Evolutionary conservation across 1,140 invertebrate genomes (phyloP), one percentile per base, ranked within the genome.

Genomic region (Varroa destructor): DNA sequence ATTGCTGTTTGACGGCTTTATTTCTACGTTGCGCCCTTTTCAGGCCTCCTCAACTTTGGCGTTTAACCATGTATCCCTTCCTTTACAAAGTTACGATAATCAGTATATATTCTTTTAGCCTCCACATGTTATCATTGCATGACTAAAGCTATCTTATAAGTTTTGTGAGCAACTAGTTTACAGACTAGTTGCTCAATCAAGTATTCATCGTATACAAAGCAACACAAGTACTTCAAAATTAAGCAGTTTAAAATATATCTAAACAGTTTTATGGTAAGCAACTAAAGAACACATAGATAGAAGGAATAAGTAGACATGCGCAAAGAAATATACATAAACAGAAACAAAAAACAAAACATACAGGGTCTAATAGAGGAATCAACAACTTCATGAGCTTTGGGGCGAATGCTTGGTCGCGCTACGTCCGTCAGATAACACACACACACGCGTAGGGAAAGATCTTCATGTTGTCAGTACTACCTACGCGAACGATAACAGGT

Each of bases 361-460:
- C 97, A 90, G 4, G 90, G 93, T 81, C 99, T 95, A 0, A 92
- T 96, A 0, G 96, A 98, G 0, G 89, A 93, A 81, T 99, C 94
- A 4, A 99, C 85, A 1, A 86, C 84, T 78, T 98, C 93, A 0
- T 90, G 89, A 71, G 87, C 83, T 10, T 80, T 81, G 0, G 96
- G 94, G 87, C 86, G 79, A 93, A 97, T 0, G 97, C 86, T 76
- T 88, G 85, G 0, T 87, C 58, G 36, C 71, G 86, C 73, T 82
- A 25, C 14, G 72, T 86, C 72, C 82, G 25, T 25, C 25, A 80
- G 5, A 79, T 72, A 85, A 80, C 57, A 74, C n/a, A 82, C 81
- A 80, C 43, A 80, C 84, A 83, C 76, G 85, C 85, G 25, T 83
- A 82, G 12, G 83, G 84, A 67, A 91, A 81, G 36, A 84, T 77